Evolutionary conservation across 2,113 vertebrate species (phyloP), one percentile per base, ranked within the genome.

Genomic region (Protomyctophum bolini): DNA sequence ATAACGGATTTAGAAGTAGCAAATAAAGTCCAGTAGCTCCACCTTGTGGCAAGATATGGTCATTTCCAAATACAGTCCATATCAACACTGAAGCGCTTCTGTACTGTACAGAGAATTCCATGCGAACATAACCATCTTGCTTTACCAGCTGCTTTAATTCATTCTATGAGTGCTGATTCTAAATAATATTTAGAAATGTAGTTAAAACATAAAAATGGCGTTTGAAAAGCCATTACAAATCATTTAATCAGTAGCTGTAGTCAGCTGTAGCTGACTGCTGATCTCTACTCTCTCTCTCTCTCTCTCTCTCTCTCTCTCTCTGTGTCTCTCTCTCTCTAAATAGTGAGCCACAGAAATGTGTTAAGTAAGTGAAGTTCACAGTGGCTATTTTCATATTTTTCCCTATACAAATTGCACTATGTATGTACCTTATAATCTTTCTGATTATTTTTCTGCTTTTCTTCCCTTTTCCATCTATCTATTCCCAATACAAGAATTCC

Each of bases 331-430:
- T 68, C 29, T 73, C 54, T 77, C 7, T 33, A 63, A 41, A 33
- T 78, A 90, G 82, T 81, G 76, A 76, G 7, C 84, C 75, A 76
- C 82, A 83, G 67, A 85, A 54, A 84, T 87, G 69, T 73, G 66
- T 78, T 14, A 83, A 90, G 87, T 90, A 84, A 90, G 89, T 88
- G 75, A 49, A 72, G 66, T 28, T 65, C n/a, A 55, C 41, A 61
- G 45, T 33, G n/a, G 4, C 46, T 54, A 49, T 74, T 59, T 21
- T 68, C 14, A 55, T 63, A n/a, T 51, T 21, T 61, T 66, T 54
- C 2, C 8, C 0, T 21, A 46, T 48, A 55, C 7, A 33, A 57
- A 58, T 8, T 48, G 10, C 12, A 0, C 51, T 50, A 47, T 57
- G 12, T 50, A 47, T 57, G 12, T 41, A 41, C 10, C 57, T 14